Percentiles rank a stretch among this genome's conserved stretches.
Conservation (phyloP, 2,888 invertebrate species). For the Craniophora ligustri region DNA sequence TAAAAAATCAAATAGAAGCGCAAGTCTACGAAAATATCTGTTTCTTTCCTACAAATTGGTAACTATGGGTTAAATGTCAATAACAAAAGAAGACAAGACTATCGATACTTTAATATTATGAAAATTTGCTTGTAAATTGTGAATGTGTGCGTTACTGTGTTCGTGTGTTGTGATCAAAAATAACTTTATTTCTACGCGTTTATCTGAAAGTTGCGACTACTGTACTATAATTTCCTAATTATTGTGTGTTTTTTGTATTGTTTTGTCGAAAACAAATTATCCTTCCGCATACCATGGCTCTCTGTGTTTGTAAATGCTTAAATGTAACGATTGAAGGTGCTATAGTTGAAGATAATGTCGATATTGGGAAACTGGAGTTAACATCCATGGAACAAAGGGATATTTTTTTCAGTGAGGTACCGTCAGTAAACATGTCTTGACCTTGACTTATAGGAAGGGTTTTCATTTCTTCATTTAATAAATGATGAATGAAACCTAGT, state of each 20-base stretch:
- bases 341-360: constrained; percentile 87
- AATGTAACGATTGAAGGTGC: constrained; percentile 91
- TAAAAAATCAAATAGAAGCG: neutral
- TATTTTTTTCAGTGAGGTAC: constrained; percentile 91
- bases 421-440: constrained; percentile 82
- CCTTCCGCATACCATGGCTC: constrained; percentile 82
- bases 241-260: constrained; percentile 74
- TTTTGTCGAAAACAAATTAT: constrained; percentile 62
- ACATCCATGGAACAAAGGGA: constrained; percentile 89
- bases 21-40: constrained; percentile 4
- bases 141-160: constrained; percentile 45
- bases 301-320: constrained; percentile 92
- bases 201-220: constrained; percentile 64
- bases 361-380: constrained; percentile 88
- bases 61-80: neutral
- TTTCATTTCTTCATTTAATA: constrained; percentile 50
- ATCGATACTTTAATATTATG: too few species aligned
- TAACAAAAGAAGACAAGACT: constrained; percentile 41
- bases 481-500: constrained; percentile 38
- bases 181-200: constrained; percentile 64
- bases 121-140: constrained; percentile 23
- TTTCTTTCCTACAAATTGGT: constrained; percentile 32
- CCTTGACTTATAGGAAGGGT: constrained; percentile 77
- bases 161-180: constrained; percentile 46
- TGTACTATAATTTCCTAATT: constrained; percentile 66